A percentile compares a stretch with the other conserved stretches of the same genome.
These are phyloP conservation scores for Tragelaphus buxtoni DNA, from an alignment of 2,113 vertebrate species.

Conservation along the genomic window DNA sequence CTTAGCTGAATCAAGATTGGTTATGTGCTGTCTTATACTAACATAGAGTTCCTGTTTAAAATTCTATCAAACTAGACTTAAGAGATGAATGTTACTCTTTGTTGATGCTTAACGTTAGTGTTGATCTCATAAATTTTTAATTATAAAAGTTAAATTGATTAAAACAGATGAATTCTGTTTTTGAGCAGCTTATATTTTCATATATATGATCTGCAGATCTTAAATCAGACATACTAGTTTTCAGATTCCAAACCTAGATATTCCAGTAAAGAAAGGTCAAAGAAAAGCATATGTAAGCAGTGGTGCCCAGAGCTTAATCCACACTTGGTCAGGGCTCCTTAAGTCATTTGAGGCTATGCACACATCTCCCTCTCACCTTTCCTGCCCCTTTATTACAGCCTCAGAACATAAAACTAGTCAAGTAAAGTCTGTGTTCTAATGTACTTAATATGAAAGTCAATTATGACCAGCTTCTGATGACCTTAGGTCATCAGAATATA, in stretches of 20 bases:
- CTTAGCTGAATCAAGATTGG: neutral
- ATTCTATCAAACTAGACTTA: neutral
- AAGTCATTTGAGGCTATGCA: neutral
- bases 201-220: neutral
- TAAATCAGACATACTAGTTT: neutral
- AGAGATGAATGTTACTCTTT: neutral
- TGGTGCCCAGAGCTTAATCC: neutral
- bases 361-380: neutral
- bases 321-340: neutral
- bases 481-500: neutral
- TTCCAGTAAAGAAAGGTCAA: neutral
- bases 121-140: neutral
- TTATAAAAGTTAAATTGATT: neutral
- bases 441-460: neutral
- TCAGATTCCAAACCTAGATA: neutral
- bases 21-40: neutral
- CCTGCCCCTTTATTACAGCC: neutral
- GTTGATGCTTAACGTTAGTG: neutral
- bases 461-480: neutral
- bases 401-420: neutral
- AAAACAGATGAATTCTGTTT: neutral
- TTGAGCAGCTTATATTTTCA: neutral
- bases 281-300: neutral
- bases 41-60: neutral
- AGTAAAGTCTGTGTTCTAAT: neutral